Base-by-base conservation (phyloP, 2,888 invertebrate species). In the Sceliomorpha sp. region DNA sequence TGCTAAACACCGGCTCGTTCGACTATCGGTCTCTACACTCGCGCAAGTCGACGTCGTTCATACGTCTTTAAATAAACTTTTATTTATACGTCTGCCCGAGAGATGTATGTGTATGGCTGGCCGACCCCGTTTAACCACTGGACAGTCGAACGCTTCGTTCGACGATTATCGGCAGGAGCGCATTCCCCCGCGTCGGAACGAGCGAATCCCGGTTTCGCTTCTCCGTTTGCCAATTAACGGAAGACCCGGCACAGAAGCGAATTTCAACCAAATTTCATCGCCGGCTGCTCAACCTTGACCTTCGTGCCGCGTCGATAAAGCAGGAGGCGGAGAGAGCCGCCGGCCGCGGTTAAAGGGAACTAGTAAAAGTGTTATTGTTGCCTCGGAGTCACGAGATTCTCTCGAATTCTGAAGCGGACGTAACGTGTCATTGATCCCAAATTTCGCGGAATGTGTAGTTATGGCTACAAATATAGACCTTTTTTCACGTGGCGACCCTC, bases 51-150 rank as follows among this genome's bases (percentile, higher is more conserved):
- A 72, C 78, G 75, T 77, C 73, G 77, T 79, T 77, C 77, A 76
- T 77, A 83, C 78, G 80, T 84, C 84, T 85, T 85, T 86, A 85
- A 85, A 85, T 86, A 85, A 86, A 85, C 83, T 85, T 86, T 86
- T 86, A 85, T 86, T 86, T 84, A 84, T 85, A 84, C 79, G 82
- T 79, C 82, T 76, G 73, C 75, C 72, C 76, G 76, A 75, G 80
- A 84, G 83, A 85, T 85, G 82, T 82, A 85, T 84, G 81, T 80
- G 79, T 77, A 80, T 78, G 80, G 42, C 40, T n/a, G n/a, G n/a
- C 8, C 56, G 70, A 60, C 60, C 70, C 60, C 70, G 50, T 64
- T 70, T 50, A 70, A 60, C 56, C 37, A 48, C 12, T n/a, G 20
- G 32, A 50, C 55, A 55, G 50, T 12, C 53, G 42, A 13, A 36